Evolutionary conservation across 2,113 vertebrate species (phyloP), one percentile per base, ranked within the genome.

Genomic region (Corydoras sp.): DNA sequence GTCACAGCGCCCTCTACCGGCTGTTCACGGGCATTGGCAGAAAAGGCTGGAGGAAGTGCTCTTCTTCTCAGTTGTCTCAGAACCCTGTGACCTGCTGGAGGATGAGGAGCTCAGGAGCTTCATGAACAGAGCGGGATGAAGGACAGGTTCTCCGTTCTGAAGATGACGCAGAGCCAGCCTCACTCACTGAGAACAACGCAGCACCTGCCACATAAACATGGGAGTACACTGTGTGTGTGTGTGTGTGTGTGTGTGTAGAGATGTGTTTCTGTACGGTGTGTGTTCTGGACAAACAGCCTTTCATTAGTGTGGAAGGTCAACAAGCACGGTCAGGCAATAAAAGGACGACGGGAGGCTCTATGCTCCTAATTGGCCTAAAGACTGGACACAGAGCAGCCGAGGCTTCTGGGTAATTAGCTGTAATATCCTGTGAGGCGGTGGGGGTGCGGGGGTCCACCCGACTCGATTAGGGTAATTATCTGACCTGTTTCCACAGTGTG

Each of bases 391-490:
- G 80, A 80, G 83, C 80, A 81, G 83, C 82, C 77, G 83, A 81
- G 86, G 84, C 86, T 89, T 85, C 83, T 88, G 83, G 86, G 84
- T 85, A 89, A 90, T 91, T 90, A 90, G 86, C 84, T 81, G 81
- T 85, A 87, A 90, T 88, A 86, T 89, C 86, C 89, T 82, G 82
- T 86, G 80, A 88, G 72, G 76, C 68, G 75, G 83, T 77, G 82
- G 85, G 87, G 1, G 18, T 24, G 18, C 18, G 18, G 18, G 68
- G 82, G 80, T 77, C 78, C 84, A 77, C 80, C 73, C 85, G 83
- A 87, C 86, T 86, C 86, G 89, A 90, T 90, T 86, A 90, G 80
- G 77, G 79, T 89, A 90, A 91, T 90, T 90, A 85, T 81, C 87
- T 78, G 32, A 89, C 89, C 85, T 85, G 84, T 86, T 88, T 88